Conservation (phyloP, 2,797 vertebrate genomes). For the Petrocephalus sullivani region DNA sequence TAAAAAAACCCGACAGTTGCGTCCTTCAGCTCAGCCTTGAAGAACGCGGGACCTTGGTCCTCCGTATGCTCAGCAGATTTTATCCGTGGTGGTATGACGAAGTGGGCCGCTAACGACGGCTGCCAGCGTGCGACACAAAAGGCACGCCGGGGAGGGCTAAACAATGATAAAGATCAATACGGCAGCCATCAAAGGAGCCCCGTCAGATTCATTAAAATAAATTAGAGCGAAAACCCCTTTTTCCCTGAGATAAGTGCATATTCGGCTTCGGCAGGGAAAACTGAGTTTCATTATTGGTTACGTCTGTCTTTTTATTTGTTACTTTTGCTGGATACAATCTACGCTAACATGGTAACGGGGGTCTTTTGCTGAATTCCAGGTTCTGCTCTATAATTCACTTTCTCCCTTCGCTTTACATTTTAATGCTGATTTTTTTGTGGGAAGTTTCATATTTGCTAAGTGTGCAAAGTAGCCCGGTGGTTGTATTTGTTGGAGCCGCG, state of each 20-base stretch:
- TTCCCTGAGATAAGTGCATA: neutral
- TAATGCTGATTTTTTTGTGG: constrained; percentile 9
- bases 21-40: neutral
- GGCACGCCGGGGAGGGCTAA: neutral
- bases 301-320: neutral
- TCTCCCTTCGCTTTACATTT: neutral
- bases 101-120: neutral
- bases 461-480: neutral
- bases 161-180: neutral
- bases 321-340: neutral
- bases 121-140: neutral
- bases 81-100: neutral
- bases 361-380: neutral
- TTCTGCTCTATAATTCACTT: neutral
- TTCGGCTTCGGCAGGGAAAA: neutral
- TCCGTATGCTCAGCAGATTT: neutral
- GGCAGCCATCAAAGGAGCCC: neutral
- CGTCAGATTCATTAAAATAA: constrained; percentile 18
- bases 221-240: neutral
- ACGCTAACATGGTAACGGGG: neutral
- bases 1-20: neutral
- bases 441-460: neutral
- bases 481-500: neutral
- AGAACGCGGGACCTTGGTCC: too few relatives aligned
- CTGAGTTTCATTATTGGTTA: neutral